These are phyloP conservation scores for Pentamera pediparva DNA, from an alignment of 53 echinoderm and acorn worm genomes.

Conservation along the genomic window DNA sequence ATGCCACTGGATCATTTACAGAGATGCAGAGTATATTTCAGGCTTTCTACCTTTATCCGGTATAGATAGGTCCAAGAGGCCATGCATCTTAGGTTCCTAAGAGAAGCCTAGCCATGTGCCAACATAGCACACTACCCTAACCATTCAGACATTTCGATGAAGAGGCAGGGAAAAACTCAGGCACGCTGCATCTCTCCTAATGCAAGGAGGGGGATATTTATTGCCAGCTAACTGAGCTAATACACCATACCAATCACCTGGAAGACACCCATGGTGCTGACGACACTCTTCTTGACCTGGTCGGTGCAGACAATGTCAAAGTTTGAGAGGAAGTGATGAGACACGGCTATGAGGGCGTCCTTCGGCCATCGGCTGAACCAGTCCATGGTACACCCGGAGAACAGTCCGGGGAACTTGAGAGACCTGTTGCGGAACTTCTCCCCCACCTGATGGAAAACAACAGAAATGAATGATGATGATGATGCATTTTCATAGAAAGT, in stretches of 20 bases:
- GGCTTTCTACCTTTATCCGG: no score
- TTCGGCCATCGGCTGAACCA: constrained; percentile 99
- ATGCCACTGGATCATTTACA: no score
- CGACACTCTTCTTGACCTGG: constrained; percentile 82
- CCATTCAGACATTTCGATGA: no score
- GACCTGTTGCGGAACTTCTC: constrained; percentile 99
- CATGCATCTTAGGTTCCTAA: no score
- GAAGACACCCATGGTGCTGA: constrained; percentile 91
- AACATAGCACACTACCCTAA: no score
- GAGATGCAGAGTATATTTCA: no score
- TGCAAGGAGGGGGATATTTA: no score
- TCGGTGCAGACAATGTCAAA: constrained; percentile 89
- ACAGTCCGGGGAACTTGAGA: constrained; percentile 95
- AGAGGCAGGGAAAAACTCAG: not conserved
- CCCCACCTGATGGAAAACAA: constrained; percentile 74
- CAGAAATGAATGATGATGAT: no score
- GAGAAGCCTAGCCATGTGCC: no score
- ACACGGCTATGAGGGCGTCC: constrained; percentile 93
- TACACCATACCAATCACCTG: constrained; percentile 77
- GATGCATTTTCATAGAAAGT: no score
- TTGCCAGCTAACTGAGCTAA: no score
- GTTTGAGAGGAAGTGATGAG: constrained; percentile 82
- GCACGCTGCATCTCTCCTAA: not conserved
- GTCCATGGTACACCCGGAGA: constrained; percentile 98
- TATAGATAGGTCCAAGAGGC: no score